Base-by-base conservation (phyloP, 2,113 vertebrate species). In the Poeciliopsis retropinna region DNA sequence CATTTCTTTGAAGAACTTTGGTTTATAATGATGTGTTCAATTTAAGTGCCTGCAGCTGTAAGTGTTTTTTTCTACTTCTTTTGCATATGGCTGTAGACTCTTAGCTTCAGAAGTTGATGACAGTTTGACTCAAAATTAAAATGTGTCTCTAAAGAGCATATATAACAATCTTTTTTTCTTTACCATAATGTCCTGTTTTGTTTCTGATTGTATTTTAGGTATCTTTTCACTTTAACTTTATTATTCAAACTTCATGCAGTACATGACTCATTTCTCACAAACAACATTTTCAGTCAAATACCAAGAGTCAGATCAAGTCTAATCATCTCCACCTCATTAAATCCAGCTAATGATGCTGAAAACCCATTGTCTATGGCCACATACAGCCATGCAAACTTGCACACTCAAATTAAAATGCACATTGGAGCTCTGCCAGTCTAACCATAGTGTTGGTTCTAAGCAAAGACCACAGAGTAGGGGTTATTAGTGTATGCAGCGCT, bases 401-500 rank as follows among this genome's bases (percentile, higher is more conserved):
- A 32, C 44, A 75, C 30, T 60, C 32, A 80, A 9, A 64, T 61
- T 64, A 30, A 39, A 32, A 65, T 25, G 70, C 57, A 75, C 32
- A 57, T 65, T 44, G 0, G n/a, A 11, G 34, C 66, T 63, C 9
- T 67, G 82, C 78, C 77, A 80, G 70, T 70, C 30, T 63, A 75
- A 78, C 82, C 80, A 74, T 72, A 71, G 60, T 34, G 70, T 68
- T 85, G 77, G 71, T 85, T 88, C 77, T 83, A 28, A 84, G 66
- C 77, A 81, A 60, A 70, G 73, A 82, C 78, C 82, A 73, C 73
- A 87, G 71, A 85, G 22, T 80, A 30, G 31, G 71, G 85, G 71
- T 87, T 83, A 85, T 83, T 72, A 75, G 79, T 79, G 79, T 85
- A 83, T 30, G 65, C 72, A 32, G 39, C 44, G 27, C 44, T 13